These are phyloP conservation scores for Puffinus mauretanicus DNA, from an alignment of 2,113 vertebrate species.

Conservation along the genomic window DNA sequence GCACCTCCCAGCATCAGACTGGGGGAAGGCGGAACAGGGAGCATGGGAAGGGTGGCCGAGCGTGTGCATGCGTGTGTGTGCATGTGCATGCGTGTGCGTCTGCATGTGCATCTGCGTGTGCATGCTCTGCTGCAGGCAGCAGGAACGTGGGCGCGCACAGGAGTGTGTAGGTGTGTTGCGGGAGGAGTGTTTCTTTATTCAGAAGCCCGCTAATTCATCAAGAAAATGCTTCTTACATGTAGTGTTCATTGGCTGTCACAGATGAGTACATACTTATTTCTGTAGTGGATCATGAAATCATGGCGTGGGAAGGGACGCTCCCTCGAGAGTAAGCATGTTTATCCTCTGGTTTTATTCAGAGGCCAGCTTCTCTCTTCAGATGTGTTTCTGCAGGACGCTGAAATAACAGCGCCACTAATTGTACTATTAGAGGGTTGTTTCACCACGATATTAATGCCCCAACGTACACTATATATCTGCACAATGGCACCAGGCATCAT, in stretches of 20 bases:
- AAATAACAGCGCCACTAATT: background rate
- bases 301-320: background rate
- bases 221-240: background rate
- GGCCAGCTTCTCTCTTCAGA: background rate
- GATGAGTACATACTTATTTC: background rate
- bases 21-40: background rate
- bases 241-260: background rate
- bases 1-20: background rate
- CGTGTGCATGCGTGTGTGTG: rapidly evolving
- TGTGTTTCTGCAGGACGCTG: background rate
- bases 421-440: background rate
- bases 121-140: background rate
- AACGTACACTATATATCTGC: background rate
- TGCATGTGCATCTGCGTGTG: background rate
- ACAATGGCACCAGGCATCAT: background rate
- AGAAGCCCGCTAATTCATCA: background rate
- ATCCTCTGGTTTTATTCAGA: background rate
- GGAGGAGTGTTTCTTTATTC: background rate
- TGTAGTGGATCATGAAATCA: rapidly evolving
- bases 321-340: rapidly evolving
- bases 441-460: background rate
- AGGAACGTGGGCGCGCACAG: background rate
- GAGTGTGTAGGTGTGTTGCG: background rate
- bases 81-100: background rate
- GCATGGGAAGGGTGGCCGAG: background rate